Evolutionary conservation across 2,888 invertebrate species (phyloP).

Genomic region (Spilosoma lubricipeda): DNA sequence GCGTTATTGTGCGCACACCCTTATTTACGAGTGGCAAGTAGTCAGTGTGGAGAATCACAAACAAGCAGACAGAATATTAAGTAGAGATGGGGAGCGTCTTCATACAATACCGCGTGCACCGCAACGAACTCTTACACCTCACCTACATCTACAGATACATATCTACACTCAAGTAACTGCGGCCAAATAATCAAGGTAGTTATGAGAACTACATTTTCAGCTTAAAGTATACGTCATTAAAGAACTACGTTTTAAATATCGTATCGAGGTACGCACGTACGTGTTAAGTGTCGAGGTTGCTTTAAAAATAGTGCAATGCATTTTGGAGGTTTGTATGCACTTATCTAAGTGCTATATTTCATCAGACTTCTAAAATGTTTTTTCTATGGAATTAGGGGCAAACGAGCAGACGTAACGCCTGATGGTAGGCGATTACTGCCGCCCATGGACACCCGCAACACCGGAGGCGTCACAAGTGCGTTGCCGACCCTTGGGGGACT

Average conservation of each 20-base stretch:
- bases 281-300: neutral
- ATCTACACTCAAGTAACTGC: neutral
- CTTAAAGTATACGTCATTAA: neutral
- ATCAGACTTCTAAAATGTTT: neutral
- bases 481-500: too few relatives aligned
- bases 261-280: neutral
- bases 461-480: too few relatives aligned
- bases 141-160: neutral
- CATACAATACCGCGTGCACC: neutral
- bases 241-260: too few relatives aligned
- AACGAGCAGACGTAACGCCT: too few relatives aligned
- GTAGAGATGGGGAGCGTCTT: constrained; percentile 20
- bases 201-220: neutral
- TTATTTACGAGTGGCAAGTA: constrained; percentile 37
- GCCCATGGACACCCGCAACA: too few relatives aligned
- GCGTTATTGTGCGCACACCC: constrained; percentile 48
- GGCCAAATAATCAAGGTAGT: neutral
- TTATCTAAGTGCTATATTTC: neutral
- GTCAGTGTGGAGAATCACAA: constrained; percentile 48
- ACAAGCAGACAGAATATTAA: constrained; percentile 47
- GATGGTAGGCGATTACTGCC: too few relatives aligned
- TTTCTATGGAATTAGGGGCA: too few relatives aligned
- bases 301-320: neutral
- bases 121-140: neutral
- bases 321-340: neutral